Conservation (phyloP, 2,113 vertebrate species). For the Mesocricetus auratus region DNA sequence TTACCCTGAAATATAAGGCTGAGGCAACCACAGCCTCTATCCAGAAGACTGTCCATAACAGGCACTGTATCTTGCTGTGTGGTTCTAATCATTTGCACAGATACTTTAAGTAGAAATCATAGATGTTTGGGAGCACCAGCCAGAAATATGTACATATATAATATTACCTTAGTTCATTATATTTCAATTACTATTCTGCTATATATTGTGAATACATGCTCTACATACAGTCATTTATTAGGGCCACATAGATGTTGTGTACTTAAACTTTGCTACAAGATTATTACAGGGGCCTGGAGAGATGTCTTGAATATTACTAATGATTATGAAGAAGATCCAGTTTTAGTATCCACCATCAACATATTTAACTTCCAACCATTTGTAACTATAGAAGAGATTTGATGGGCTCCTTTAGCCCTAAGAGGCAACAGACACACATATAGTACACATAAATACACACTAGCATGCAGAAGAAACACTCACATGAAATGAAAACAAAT, state of each 20-base stretch:
- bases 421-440: neutral
- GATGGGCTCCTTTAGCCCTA: neutral
- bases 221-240: neutral
- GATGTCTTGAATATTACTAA: neutral
- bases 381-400: neutral
- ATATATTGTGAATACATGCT: neutral
- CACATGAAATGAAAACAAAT: neutral
- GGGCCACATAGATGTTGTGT: neutral
- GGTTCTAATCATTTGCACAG: neutral
- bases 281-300: neutral
- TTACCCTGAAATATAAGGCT: neutral
- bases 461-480: neutral
- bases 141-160: neutral
- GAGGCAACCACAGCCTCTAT: neutral
- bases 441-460: neutral
- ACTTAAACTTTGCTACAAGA: neutral
- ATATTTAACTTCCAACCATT: neutral
- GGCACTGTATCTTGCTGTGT: neutral
- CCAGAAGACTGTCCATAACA: neutral
- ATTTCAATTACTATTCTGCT: neutral
- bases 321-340: too few relatives aligned
- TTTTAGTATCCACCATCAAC: neutral
- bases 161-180: neutral
- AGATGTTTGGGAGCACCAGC: neutral
- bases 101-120: neutral